Evolutionary conservation across 2,797 vertebrate genomes (phyloP).

Genomic region (Tauraco hartlaubi): DNA sequence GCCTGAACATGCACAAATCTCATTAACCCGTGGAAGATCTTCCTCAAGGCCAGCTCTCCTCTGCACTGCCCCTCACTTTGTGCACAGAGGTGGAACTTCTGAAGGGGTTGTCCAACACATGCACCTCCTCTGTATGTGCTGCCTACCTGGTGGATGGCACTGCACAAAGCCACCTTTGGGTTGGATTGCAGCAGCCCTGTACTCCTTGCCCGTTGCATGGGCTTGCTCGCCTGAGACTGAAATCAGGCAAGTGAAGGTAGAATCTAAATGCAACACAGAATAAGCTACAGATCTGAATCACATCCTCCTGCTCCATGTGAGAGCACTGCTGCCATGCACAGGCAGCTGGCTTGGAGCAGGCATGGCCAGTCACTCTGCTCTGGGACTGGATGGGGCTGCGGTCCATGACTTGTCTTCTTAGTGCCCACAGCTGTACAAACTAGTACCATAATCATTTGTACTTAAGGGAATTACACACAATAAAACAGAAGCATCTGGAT

Average conservation of each 20-base stretch:
- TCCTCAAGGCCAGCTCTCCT: neutral
- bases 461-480: neutral
- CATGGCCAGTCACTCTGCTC: neutral
- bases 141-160: neutral
- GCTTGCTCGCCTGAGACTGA: neutral
- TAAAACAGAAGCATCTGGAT: neutral
- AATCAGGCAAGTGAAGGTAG: neutral
- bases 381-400: neutral
- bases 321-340: neutral
- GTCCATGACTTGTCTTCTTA: neutral
- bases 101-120: neutral
- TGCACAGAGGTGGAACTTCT: neutral
- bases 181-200: neutral
- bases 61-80: neutral
- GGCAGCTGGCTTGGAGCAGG: neutral
- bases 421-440: rapidly evolving
- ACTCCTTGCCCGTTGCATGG: neutral
- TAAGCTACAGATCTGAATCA: neutral
- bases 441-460: neutral
- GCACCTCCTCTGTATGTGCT: neutral
- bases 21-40: neutral
- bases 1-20: neutral
- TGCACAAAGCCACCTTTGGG: neutral
- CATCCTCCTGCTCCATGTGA: neutral
- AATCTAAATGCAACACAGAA: neutral